Percentiles rank a stretch among this genome's conserved stretches.
Evolutionary conservation across 2,797 vertebrate species (phyloP).

Genomic region (Alosa sapidissima): DNA sequence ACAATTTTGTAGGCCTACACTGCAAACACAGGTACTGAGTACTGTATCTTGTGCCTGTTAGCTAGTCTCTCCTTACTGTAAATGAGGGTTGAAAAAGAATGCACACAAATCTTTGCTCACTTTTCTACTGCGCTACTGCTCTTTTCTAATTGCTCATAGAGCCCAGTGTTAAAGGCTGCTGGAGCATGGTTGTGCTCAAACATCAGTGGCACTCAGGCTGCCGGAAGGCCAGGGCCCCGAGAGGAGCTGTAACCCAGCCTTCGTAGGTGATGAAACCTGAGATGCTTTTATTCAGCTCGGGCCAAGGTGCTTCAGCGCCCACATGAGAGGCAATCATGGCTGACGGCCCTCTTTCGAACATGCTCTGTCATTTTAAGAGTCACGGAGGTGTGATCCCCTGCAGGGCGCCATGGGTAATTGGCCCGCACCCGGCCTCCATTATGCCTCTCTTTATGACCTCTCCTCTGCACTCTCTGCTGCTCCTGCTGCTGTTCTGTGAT

Average conservation of each 20-base stretch:
- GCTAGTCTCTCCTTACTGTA: neutral
- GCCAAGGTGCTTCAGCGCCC: slow-evolving; percentile 39
- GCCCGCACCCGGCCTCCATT: slow-evolving; percentile 39
- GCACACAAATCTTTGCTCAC: neutral
- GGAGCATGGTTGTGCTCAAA: slow-evolving; percentile 28
- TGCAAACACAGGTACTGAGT: neutral
- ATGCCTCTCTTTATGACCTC: slow-evolving; percentile 17
- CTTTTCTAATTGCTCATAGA: neutral
- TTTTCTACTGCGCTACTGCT: neutral
- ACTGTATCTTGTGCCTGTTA: neutral
- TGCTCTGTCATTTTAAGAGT: slow-evolving; percentile 47
- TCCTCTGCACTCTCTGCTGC: neutral
- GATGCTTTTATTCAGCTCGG: slow-evolving; percentile 48
- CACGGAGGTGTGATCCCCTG: slow-evolving; percentile 43
- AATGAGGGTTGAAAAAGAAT: slow-evolving; percentile 1
- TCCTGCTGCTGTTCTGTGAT: neutral
- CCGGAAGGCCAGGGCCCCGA: slow-evolving; percentile 31
- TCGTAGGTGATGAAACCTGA: slow-evolving; percentile 58
- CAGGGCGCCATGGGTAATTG: slow-evolving; percentile 35
- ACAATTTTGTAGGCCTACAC: neutral
- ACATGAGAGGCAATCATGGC: slow-evolving; percentile 42
- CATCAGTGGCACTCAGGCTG: slow-evolving; percentile 23
- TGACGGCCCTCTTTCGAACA: slow-evolving; percentile 51
- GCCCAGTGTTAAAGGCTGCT: slow-evolving; percentile 42
- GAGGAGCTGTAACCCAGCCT: slow-evolving; percentile 42